These are phyloP conservation scores for Contarinia nasturtii DNA, from an alignment of 1,140 invertebrate species.

Conservation along the genomic window DNA sequence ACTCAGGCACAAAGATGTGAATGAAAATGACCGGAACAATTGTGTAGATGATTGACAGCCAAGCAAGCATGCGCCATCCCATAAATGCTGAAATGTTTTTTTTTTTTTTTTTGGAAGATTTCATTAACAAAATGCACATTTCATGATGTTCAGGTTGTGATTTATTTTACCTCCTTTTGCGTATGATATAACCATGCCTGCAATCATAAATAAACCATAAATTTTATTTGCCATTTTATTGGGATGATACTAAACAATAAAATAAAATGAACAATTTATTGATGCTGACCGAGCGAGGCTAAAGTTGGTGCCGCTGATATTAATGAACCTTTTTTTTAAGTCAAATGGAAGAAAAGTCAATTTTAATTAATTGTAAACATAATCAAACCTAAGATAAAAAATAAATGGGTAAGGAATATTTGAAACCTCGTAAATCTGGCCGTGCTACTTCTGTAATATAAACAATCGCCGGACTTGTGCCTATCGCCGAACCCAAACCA, in stretches of 20 bases:
- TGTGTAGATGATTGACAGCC: constrained; percentile 30
- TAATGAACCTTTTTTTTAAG: no score
- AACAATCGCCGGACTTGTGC: constrained; percentile 35
- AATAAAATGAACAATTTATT: background rate
- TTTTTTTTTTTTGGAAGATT: no score
- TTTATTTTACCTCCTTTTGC: no score
- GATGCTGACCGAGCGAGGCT: constrained; percentile 27
- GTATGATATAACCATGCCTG: constrained; percentile 39
- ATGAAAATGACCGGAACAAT: constrained; percentile 31
- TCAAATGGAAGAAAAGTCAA: no score
- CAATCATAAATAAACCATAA: constrained; percentile 4
- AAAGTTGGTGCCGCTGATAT: constrained; percentile 31
- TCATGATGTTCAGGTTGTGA: no score
- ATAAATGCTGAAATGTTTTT: no score
- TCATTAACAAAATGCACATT: no score
- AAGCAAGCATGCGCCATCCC: constrained; percentile 36
- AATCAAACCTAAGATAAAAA: no score
- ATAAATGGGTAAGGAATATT: no score
- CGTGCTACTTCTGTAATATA: constrained; percentile 39
- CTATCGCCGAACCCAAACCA: constrained; percentile 29
- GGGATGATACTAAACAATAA: background rate
- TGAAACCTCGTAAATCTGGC: constrained; percentile 34
- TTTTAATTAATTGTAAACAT: no score
- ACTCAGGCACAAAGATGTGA: constrained; percentile 42
- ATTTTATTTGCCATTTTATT: background rate